Base-by-base conservation (phyloP, 2,888 invertebrate species). In the Drosophila vallismaia region DNA sequence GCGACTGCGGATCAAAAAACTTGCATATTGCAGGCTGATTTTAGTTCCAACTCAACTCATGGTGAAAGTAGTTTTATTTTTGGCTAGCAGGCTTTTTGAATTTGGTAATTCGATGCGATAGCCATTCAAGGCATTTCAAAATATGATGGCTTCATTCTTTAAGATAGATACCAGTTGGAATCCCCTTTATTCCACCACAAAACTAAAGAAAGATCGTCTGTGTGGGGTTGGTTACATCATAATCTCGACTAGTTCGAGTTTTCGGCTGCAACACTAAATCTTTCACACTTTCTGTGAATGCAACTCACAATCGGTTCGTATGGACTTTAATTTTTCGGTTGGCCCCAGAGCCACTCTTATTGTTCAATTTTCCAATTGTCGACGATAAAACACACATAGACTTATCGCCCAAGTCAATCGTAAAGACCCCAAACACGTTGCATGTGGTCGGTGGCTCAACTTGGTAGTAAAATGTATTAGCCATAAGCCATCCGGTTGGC, bases 291-390 rank as follows among this genome's bases (percentile, higher is more conserved):
- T 76, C 55, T 14, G 42, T 54, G 56, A 42, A 59, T 54, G 46
- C 66, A 58, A 51, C 66, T 44, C 12, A 24, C 29, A 45, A 38
- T 33, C 58, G 40, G 55, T 31, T 26, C 14, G 14, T 28, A 28
- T 42, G 3, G 46, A 12, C 26, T 57, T 44, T 36, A 9, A 45
- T 28, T 36, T 68, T 46, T 53, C 44, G 69, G 8, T 29, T 57
- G 74, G 74, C 44, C 44, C 42, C 53, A 54, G 42, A 52, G 66
- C 62, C 53, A 59, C 55, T 68, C 88, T 71, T 88, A 88, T 86
- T 88, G 82, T 88, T 82, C 62, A 80, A 77, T 72, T 72, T 82
- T 88, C 71, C 87, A 82, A 86, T 82, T 82, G 82, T 77, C 71
- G 84, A 44, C 86, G 64, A 82, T 87, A 69, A 87, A 81, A 63